Evolutionary conservation across 2,797 vertebrate genomes (phyloP), one percentile per base, ranked within the genome.

Genomic region (Chaunax sp.): DNA sequence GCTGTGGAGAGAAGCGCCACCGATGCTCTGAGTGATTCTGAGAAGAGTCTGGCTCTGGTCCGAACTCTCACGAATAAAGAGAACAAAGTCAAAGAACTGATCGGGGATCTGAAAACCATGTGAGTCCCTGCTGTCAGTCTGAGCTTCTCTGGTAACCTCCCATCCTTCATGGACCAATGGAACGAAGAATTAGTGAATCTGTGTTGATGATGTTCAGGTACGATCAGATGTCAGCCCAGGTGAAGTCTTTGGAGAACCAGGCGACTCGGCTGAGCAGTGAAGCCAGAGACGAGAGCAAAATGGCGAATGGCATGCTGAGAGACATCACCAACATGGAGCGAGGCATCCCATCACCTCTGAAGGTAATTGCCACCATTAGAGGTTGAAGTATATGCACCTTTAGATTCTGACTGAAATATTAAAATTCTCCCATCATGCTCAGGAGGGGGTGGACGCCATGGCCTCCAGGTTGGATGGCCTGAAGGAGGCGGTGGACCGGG

Each of bases 11-110:
- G 44, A 25, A 92, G 77, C 0, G 86, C 91, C 0, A 82, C 50
- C 35, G 87, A 56, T 0, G 94, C 95, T 0, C 77, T 86, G 69
- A 83, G 82, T 0, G 91, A 94, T 0, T 90, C 94, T 0, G 37
- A 75, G 77, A 90, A 92, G 64, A 93, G 92, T 0, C 78, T 95
- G 75, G 81, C 51, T 8, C 82, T 96, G 81, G 80, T 93, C 44
- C 90, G 60, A 0, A 44, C 50, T 0, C 92, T 93, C 0, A 52
- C 87, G 0, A 75, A 26, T 0, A 87, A 77, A 44, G 90, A 92
- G 92, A 90, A 95, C 92, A 90, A 33, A 88, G 89, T 84, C 61
- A 88, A 88, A 19, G 81, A 87, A 26, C 64, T 83, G 61, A 79
- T 89, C 0, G 83, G 83, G 56, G 81, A 78, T 4, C 80, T 89